Percentiles rank a stretch among this genome's conserved stretches.
phyloP scores from a whole-genome alignment of 2,888 invertebrate genomes.

The Philereme transversata region DNA sequence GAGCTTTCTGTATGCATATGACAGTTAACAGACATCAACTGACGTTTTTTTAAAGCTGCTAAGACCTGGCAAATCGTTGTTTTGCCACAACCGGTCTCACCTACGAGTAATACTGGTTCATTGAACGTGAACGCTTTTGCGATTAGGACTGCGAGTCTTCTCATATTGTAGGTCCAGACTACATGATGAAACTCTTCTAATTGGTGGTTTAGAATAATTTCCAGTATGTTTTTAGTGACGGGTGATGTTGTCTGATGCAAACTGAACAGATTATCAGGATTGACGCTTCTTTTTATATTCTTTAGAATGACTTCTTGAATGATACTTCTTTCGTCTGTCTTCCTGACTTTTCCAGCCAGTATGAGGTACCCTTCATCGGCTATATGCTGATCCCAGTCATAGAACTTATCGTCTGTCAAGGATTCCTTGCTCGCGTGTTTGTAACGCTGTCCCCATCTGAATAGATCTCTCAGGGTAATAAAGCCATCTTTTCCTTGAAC shows the following conservation, averaged over 20 bases:
- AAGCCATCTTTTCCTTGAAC: slow-evolving; percentile 96
- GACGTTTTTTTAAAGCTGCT: slow-evolving; percentile 86
- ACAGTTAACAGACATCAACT: slow-evolving; percentile 95
- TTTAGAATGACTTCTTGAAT: slow-evolving; percentile 91
- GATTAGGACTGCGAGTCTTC: slow-evolving; percentile 89
- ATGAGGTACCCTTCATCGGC: slow-evolving; percentile 98
- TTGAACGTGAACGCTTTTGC: slow-evolving; percentile 94
- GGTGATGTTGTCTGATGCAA: slow-evolving; percentile 87
- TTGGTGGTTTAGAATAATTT: slow-evolving; percentile 84
- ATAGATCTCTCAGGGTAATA: slow-evolving; percentile 97
- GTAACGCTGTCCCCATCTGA: slow-evolving; percentile 98
- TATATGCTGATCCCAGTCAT: slow-evolving; percentile 98
- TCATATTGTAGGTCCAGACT: slow-evolving; percentile 97
- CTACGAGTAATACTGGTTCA: slow-evolving; percentile 97
- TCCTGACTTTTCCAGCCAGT: slow-evolving; percentile 95
- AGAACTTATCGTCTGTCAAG: slow-evolving; percentile 85
- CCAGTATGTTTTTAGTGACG: slow-evolving; percentile 89
- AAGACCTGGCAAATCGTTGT: slow-evolving; percentile 97
- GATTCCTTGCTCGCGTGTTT: slow-evolving; percentile 86
- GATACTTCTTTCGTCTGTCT: slow-evolving; percentile 90
- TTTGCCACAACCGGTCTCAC: slow-evolving; percentile 99
- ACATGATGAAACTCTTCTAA: slow-evolving; percentile 88
- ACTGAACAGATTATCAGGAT: slow-evolving; percentile 88
- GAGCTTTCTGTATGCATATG: slow-evolving; percentile 99
- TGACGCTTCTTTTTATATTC: slow-evolving; percentile 90